phyloP scores from a whole-genome alignment of 37 sponge, comb jelly and placozoan species.

The Ephydatia muelleri region DNA sequence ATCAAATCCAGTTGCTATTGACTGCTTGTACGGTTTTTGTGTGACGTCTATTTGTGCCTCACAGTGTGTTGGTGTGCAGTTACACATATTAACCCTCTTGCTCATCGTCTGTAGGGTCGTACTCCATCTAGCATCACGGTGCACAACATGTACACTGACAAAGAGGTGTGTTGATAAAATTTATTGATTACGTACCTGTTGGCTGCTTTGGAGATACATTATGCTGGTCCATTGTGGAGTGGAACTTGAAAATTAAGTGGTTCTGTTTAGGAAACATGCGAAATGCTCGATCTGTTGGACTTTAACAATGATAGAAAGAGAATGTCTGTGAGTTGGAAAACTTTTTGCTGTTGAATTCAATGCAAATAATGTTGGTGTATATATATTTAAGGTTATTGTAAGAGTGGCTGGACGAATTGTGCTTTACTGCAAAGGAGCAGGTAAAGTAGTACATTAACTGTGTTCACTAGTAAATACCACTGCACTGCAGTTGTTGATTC shows the following conservation, averaged over 20 bases:
- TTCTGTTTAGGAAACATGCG: conserved; percentile 59
- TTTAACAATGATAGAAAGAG: conserved; percentile 98
- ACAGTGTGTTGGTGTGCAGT: background rate
- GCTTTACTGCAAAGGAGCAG: conserved; percentile 96
- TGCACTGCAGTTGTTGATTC: no score
- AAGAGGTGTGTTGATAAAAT: background rate
- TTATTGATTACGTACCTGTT: no score
- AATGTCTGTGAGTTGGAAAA: conserved; percentile 82
- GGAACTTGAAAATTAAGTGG: no score
- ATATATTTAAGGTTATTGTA: conserved; percentile 52
- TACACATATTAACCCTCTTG: background rate
- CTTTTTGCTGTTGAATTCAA: no score
- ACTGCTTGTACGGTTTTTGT: no score
- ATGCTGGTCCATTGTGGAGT: no score
- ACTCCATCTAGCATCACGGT: conserved; percentile 65
- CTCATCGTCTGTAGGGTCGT: conserved; percentile 30
- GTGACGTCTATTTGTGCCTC: background rate
- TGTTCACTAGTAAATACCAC: no score
- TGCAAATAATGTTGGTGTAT: background rate
- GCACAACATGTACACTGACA: conserved; percentile 29
- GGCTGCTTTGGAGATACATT: no score
- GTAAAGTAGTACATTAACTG: conserved; percentile 43
- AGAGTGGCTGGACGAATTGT: conserved; percentile 38
- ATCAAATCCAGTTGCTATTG: no score
- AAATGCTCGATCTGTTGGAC: conserved; percentile 89